Percentiles rank a stretch among this genome's conserved stretches.
These are phyloP conservation scores for Astropecten irregularis DNA, from an alignment of 53 echinoderm and acorn worm species.

Conservation along the genomic window DNA sequence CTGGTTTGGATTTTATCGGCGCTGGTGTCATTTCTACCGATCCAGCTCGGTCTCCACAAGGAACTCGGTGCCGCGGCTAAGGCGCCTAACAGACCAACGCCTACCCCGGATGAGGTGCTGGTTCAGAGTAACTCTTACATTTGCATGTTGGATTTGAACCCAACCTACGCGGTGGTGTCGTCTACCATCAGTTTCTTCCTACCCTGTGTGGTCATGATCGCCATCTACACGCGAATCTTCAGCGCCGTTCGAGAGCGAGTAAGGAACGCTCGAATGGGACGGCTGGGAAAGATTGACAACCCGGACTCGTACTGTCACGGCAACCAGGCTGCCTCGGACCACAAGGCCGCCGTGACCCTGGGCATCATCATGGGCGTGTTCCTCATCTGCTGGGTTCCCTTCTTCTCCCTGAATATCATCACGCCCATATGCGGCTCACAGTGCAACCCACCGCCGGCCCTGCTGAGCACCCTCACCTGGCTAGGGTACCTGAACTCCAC, in stretches of 20 bases:
- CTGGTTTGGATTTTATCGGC: slow-evolving; percentile 93
- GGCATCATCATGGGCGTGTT: slow-evolving; percentile 99
- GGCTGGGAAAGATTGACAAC: slow-evolving; percentile 81
- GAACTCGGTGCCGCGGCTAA: slow-evolving; percentile 16
- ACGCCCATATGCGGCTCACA: slow-evolving; percentile 73
- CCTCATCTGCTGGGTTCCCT: slow-evolving; percentile 92
- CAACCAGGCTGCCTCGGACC: slow-evolving; percentile 87
- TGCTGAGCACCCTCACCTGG: slow-evolving; percentile 84
- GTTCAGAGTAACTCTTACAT: slow-evolving; percentile 45
- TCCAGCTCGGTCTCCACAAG: slow-evolving; percentile 89
- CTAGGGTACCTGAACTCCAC: slow-evolving; percentile 93
- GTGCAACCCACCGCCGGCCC: slow-evolving; percentile 69
- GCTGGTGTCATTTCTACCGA: slow-evolving; percentile 92
- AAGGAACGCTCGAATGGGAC: slow-evolving; percentile 83
- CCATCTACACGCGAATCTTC: slow-evolving; percentile 94
- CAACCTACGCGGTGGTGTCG: slow-evolving; percentile 88
- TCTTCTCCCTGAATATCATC: slow-evolving; percentile 93
- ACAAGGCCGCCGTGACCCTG: slow-evolving; percentile 93
- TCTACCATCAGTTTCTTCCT: slow-evolving; percentile 95
- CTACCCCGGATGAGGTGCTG: background rate
- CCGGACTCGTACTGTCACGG: slow-evolving; percentile 88
- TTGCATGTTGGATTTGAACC: slow-evolving; percentile 89
- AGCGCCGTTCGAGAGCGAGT: slow-evolving; percentile 90
- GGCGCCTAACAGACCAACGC: slow-evolving; percentile 10
- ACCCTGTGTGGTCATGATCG: slow-evolving; percentile 94